Evolutionary conservation across 1,140 invertebrate species (phyloP).

Genomic region (Delia radicum): DNA sequence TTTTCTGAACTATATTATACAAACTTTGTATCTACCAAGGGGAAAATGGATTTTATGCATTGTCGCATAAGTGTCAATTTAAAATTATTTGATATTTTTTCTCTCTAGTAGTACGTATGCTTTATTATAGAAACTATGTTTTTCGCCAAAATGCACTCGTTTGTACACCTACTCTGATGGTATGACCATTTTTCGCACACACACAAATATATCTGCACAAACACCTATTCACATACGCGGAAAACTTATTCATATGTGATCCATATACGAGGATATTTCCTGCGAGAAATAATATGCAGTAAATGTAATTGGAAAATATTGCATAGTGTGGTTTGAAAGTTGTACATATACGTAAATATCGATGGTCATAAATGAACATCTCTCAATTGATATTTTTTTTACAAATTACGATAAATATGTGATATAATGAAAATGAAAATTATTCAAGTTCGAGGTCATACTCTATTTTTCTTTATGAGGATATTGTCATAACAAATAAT

Average conservation of each 20-base stretch:
- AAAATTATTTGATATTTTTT: not conserved
- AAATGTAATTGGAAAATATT: slow-evolving; percentile 34
- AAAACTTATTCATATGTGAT: too few species aligned
- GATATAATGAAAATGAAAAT: too few species aligned
- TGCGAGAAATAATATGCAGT: slow-evolving; percentile 32
- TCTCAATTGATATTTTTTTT: too few species aligned
- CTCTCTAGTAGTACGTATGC: not conserved
- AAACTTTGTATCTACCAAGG: not conserved
- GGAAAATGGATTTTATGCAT: slow-evolving; percentile 2
- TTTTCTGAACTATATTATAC: not conserved
- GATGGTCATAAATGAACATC: too few species aligned
- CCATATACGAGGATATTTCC: not conserved
- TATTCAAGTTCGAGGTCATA: too few species aligned
- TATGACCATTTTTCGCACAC: not conserved
- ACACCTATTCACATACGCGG: not conserved
- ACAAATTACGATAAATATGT: too few species aligned
- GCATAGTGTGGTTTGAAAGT: slow-evolving; percentile 10
- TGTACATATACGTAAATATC: not conserved
- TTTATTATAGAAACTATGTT: not conserved
- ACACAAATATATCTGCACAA: not conserved
- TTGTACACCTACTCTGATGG: not conserved
- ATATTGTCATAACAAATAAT: too few species aligned
- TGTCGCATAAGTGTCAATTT: slow-evolving; percentile 8
- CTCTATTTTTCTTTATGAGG: too few species aligned
- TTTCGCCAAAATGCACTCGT: not conserved